Conservation (phyloP, 2,888 invertebrate genomes). For the Drosophila tanythrix region DNA sequence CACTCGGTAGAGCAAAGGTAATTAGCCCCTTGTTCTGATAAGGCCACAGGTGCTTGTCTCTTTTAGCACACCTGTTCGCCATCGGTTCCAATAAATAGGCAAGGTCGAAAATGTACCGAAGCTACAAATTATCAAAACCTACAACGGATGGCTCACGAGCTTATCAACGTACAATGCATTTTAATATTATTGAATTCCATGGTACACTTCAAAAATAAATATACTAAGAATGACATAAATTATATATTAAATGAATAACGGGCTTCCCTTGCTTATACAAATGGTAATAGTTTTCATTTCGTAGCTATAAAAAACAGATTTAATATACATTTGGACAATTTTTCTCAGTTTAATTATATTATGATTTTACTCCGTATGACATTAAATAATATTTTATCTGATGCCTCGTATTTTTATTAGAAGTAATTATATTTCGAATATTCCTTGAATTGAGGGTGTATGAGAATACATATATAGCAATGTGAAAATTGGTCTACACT, state of each 20-base stretch:
- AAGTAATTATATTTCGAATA: not conserved
- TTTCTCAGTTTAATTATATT: not conserved
- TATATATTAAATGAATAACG: not conserved
- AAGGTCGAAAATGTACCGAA: slow-evolving; percentile 62
- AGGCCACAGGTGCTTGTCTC: slow-evolving; percentile 19
- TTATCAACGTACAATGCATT: slow-evolving; percentile 36
- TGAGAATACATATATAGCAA: not conserved
- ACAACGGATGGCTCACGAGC: slow-evolving; percentile 17
- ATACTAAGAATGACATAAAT: not conserved
- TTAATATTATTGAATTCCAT: slow-evolving; percentile 17
- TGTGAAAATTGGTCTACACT: not conserved
- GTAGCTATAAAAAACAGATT: not conserved
- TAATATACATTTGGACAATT: not conserved
- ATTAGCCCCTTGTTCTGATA: slow-evolving; percentile 34
- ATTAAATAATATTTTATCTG: not conserved
- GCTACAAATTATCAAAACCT: slow-evolving; percentile 30
- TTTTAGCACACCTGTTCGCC: slow-evolving; percentile 60
- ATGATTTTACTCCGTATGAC: not conserved
- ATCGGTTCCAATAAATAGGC: not conserved
- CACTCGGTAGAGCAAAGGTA: slow-evolving; percentile 37
- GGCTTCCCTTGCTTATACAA: not conserved
- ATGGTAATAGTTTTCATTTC: not conserved
- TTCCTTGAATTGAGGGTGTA: not conserved
- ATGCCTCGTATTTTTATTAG: not conserved
- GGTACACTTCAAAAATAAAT: slow-evolving; percentile 37